These are phyloP conservation scores for Platycnemis pennipes DNA, from an alignment of 2,888 invertebrate species.

Conservation along the genomic window DNA sequence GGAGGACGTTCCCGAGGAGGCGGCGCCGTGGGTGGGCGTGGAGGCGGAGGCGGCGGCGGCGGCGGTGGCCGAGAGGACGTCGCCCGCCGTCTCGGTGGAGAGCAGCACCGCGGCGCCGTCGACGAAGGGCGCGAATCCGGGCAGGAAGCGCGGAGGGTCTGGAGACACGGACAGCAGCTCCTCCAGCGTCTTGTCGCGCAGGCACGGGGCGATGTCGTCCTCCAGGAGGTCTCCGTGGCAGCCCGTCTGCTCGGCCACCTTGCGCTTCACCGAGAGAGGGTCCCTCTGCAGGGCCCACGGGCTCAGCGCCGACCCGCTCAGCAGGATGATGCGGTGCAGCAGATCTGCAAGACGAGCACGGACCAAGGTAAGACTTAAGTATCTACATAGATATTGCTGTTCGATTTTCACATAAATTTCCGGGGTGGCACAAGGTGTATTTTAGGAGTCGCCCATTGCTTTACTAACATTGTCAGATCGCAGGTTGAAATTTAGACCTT, in stretches of 20 bases:
- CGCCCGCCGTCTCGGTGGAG: conserved; percentile 74
- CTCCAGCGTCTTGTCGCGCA: conserved; percentile 88
- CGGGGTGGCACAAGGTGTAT: too few relatives aligned
- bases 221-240: conserved; percentile 91
- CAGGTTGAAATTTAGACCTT: too few relatives aligned
- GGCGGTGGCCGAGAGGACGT: conserved; percentile 40
- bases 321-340: conserved; percentile 91
- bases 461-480: too few relatives aligned
- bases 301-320: conserved; percentile 94
- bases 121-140: conserved; percentile 96
- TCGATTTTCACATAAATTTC: too few relatives aligned
- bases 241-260: conserved; percentile 90
- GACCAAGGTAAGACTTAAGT: too few relatives aligned
- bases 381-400: not conserved
- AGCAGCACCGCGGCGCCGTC: conserved; percentile 89
- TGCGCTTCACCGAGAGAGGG: conserved; percentile 89
- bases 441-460: too few relatives aligned
- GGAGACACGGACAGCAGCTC: conserved; percentile 88
- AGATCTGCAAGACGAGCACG: conserved; percentile 86
- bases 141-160: conserved; percentile 90
- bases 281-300: conserved; percentile 95
- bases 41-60: conserved; percentile 73
- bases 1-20: not conserved
- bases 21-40: not conserved
- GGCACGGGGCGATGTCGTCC: conserved; percentile 92